Conservation (phyloP, 2,113 vertebrate genomes). For the Onychostruthus taczanowskii region DNA sequence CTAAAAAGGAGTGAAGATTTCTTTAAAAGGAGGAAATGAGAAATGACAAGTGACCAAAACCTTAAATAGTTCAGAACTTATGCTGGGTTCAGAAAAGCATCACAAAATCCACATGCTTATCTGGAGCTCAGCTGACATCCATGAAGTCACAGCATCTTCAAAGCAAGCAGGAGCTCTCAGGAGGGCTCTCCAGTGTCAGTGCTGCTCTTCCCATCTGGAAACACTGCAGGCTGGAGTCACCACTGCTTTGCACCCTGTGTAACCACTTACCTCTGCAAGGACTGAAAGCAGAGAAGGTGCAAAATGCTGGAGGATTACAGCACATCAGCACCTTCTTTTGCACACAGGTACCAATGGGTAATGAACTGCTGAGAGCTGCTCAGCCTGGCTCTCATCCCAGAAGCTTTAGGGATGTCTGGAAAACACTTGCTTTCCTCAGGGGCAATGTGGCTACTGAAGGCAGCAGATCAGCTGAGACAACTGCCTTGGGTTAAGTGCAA, state of each 20-base stretch:
- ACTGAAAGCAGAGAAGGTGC: not conserved
- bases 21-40: not conserved
- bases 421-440: not conserved
- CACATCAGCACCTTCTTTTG: not conserved
- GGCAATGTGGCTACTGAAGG: not conserved
- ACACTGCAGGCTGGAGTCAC: not conserved
- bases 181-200: not conserved
- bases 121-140: not conserved
- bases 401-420: not conserved
- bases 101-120: not conserved
- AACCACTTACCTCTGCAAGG: not conserved
- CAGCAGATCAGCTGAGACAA: not conserved
- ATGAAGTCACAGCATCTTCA: not conserved
- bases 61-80: not conserved
- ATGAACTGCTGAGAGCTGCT: not conserved
- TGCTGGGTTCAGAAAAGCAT: not conserved
- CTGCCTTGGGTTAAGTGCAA: not conserved
- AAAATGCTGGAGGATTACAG: not conserved
- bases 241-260: not conserved
- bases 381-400: not conserved
- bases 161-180: not conserved
- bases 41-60: not conserved
- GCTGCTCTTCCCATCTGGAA: not conserved
- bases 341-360: not conserved
- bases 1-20: not conserved